Percentiles rank a stretch among this genome's conserved stretches.
Conservation (phyloP, 2,113 vertebrate species). For the Pollimyrus isidori region DNA sequence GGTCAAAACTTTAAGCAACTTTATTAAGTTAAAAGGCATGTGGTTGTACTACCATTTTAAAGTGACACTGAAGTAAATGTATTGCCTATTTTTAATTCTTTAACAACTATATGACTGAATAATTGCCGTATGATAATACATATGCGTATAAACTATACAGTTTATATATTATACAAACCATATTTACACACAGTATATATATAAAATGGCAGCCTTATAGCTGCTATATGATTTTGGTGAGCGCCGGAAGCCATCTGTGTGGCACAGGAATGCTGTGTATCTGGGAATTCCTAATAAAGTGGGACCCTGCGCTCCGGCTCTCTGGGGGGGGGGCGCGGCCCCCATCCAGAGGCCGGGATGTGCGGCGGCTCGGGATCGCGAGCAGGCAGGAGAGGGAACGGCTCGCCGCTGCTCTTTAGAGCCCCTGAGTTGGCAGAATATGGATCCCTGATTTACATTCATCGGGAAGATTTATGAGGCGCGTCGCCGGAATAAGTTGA, state of each 20-base stretch:
- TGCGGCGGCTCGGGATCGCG: background rate
- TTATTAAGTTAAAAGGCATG: background rate
- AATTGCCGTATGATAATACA: background rate
- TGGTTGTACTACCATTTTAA: background rate
- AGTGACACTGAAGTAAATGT: background rate
- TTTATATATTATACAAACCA: background rate
- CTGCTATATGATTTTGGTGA: background rate
- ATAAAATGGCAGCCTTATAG: background rate
- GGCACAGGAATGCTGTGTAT: background rate
- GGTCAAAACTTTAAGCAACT: constrained; percentile 11
- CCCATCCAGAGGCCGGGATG: background rate
- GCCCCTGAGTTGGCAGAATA: constrained; percentile 63
- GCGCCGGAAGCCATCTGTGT: background rate
- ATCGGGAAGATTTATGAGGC: constrained; percentile 91
- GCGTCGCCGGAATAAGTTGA: constrained; percentile 82
- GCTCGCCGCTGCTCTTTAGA: constrained; percentile 45
- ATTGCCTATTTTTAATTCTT: background rate
- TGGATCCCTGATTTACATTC: constrained; percentile 68
- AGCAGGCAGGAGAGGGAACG: constrained; percentile 49
- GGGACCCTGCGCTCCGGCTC: background rate
- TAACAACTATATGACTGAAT: background rate
- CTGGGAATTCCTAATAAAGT: background rate
- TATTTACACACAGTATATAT: background rate
- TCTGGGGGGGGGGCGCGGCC: background rate
- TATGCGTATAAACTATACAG: background rate